phyloP scores from a whole-genome alignment of 2,113 vertebrate species.

The Scytalopus superciliaris region DNA sequence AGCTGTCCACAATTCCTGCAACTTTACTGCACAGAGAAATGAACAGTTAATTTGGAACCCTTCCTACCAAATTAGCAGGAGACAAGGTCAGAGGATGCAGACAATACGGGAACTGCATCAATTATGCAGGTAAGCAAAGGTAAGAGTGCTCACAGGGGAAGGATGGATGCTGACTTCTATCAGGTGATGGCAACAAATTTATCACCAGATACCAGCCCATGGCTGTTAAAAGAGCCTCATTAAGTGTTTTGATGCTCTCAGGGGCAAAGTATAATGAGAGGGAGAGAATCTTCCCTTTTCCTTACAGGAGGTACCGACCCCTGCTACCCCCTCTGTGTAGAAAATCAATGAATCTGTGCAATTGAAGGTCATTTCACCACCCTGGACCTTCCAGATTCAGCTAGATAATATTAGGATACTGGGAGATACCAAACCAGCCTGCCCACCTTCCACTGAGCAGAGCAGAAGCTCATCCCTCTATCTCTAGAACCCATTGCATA shows the following conservation, averaged over 20 bases:
- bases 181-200: not conserved
- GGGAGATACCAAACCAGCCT: not conserved
- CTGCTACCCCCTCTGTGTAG: not conserved
- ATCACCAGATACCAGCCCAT: not conserved
- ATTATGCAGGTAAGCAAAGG: not conserved
- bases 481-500: not conserved
- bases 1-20: not conserved
- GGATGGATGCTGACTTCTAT: not conserved
- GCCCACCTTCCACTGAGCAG: not conserved
- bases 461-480: not conserved
- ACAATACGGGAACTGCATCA: not conserved
- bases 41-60: not conserved
- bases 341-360: not conserved
- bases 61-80: not conserved
- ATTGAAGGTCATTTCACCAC: not conserved
- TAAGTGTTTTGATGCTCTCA: not conserved
- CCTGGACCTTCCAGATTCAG: not conserved
- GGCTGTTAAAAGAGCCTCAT: not conserved
- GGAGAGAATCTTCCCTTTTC: not conserved
- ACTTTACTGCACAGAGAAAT: not conserved
- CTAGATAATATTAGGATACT: not conserved
- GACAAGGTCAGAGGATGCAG: not conserved
- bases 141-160: not conserved
- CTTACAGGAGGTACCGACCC: not conserved
- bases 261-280: not conserved